Evolutionary conservation across 2,113 vertebrate genomes (phyloP), one percentile per base, ranked within the genome.

Genomic region (Uria aalge): DNA sequence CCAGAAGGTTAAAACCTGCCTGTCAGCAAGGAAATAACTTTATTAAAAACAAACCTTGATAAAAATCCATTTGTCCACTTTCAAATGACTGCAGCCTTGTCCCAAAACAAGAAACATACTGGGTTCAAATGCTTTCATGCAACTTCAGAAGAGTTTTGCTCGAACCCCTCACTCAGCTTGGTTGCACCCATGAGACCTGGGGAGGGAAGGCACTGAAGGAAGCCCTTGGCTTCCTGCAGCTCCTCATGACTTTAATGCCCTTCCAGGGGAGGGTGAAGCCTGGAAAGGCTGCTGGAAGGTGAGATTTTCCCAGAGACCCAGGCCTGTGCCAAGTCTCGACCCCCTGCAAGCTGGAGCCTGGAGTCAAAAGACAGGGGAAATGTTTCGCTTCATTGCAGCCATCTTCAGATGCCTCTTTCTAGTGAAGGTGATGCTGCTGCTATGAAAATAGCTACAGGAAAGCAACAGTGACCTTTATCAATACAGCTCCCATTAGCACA

Each of bases 21-120:
- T 95, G 93, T 95, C 96, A 97, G 90, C 93, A 90, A 96, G 90
- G 90, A 97, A 97, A 96, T 95, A 92, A 96, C 82, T 96, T 96
- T 80, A 97, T 97, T 96, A 88, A 84, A 97, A 95, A 69, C 59
- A 95, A 97, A 92, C 75, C 88, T 90, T 80, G 95, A 95, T 95
- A 95, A 97, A 97, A 96, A 95, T 71, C 92, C 75, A 83, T 92
- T 94, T 92, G 88, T 82, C 55, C 90, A 71, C 63, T 95, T 94
- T 74, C 45, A 95, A 43, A 90, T n/a, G 41, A 86, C 78, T 88
- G 80, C 75, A 93, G 75, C 67, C 75, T 71, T 90, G 88, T 88
- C 94, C 88, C 90, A 93, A 24, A 59, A 34, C 15, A 52, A 93
- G 72, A 79, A 94, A 86, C 55, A 80, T 4, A 15, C 29, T 43